A percentile compares a stretch with the other conserved stretches of the same genome.
Conservation (phyloP, 1,140 invertebrate genomes). For the Drosophila equinoxialis region DNA sequence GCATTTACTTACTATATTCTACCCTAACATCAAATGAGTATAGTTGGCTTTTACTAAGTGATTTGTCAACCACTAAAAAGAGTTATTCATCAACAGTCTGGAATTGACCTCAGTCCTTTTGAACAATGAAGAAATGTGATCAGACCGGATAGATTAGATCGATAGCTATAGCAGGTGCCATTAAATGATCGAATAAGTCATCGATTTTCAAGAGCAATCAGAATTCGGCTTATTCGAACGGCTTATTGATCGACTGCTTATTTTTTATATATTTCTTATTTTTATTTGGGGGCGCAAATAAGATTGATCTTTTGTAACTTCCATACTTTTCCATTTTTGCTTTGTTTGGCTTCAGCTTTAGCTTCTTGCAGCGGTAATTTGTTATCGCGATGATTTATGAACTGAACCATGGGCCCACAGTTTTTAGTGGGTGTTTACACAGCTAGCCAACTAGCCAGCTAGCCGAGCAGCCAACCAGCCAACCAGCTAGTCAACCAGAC, state of each 20-base stretch:
- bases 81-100: no score
- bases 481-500: conserved; percentile 20
- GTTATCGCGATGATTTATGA: conserved; percentile 82
- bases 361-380: conserved; percentile 76
- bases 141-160: no score
- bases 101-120: no score
- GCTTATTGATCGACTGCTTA: not conserved
- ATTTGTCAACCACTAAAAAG: no score
- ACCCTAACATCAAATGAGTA: not conserved
- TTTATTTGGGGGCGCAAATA: conserved; percentile 76
- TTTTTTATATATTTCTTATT: conserved; percentile 25
- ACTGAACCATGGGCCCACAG: conserved; percentile 49
- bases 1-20: not conserved
- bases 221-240: not conserved
- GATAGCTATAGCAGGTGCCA: no score
- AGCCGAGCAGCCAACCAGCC: conserved; percentile 29
- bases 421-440: conserved; percentile 80
- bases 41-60: no score
- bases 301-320: conserved; percentile 82
- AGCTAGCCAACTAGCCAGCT: conserved; percentile 33
- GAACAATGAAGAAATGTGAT: no score
- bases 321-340: conserved; percentile 63
- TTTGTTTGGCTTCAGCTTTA: conserved; percentile 11
- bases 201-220: not conserved
- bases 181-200: not conserved